Base-by-base conservation (phyloP, 2,888 invertebrate species). In the Leptinotarsa juncta region DNA sequence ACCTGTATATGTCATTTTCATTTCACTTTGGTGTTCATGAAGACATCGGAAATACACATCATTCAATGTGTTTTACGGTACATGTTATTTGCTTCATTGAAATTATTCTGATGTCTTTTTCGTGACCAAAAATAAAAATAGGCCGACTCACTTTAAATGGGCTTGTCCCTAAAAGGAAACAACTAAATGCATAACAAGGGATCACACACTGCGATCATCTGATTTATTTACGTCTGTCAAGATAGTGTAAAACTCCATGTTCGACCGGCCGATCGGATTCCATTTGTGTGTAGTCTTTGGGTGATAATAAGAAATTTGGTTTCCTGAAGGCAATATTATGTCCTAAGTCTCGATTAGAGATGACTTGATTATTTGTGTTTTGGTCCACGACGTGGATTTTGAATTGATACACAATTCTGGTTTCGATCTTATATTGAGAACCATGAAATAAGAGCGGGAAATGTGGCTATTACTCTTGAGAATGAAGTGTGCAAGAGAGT, bases 151-250 rank as follows among this genome's bases (percentile, higher is more conserved):
- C 18, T 3, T 60, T 15, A 5, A 26, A 60, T 23, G 20, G 60
- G 23, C 20, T 60, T 26, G 60, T 60, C 60, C 60, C 60, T 60
- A 60, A 15, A 60, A 60, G 60, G 60, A 12, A 53, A 60, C 60
- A 60, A 60, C 15, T 20, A 20, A 60, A 60, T 60, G 20, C 60
- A 26, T 23, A 60, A 20, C 60, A 60, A 26, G 26, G 57, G 60
- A 60, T 23, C 60, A 20, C 60, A 60, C 60, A 60, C 60, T 60
- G 26, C 60, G 60, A 60, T 60, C 60, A 60, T 60, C 60, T 60
- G 4, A 60, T 60, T 60, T 60, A 60, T 60, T 26, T 60, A 26
- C 60, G 15, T 60, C 18, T 60, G 60, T 60, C 60, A 60, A 53
- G 26, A 60, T 60, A 26, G 60, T 60, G 60, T 60, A 60, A 60